These are phyloP conservation scores for Cyclopterus lumpus DNA, from an alignment of 2,797 vertebrate species.

Conservation along the genomic window DNA sequence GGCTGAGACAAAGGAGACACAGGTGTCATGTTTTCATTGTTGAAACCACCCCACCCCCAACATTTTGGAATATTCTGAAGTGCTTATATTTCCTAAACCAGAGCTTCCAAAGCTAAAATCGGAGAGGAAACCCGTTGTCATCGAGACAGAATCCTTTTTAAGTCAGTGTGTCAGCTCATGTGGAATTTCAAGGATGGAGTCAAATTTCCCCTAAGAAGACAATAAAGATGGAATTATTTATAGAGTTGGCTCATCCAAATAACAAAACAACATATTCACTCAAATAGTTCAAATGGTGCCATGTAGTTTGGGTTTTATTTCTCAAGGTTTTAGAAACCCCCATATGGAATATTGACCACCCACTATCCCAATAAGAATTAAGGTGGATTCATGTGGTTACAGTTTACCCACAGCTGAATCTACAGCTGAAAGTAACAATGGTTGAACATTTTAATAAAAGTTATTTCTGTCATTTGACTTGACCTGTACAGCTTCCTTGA, in stretches of 20 bases:
- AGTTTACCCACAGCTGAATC: not conserved
- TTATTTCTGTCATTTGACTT: not conserved
- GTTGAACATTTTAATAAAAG: not conserved
- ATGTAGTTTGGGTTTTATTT: not conserved
- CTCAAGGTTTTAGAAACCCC: not conserved
- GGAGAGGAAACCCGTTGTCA: not conserved
- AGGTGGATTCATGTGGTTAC: not conserved
- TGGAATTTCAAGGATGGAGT: not conserved
- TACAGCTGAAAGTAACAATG: too few species aligned
- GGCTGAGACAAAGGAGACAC: not conserved
- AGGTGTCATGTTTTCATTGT: conserved; percentile 6
- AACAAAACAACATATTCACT: not conserved
- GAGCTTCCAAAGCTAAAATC: not conserved
- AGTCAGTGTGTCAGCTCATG: not conserved
- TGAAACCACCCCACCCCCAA: not conserved
- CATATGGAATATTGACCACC: not conserved
- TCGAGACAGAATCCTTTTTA: not conserved
- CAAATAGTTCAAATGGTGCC: not conserved
- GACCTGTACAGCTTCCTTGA: not conserved
- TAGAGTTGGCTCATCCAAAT: not conserved
- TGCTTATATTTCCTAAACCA: not conserved
- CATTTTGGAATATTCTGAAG: not conserved
- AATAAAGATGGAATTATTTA: not conserved
- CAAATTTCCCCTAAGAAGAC: not conserved
- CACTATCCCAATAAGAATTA: not conserved